Percentiles rank a stretch among this genome's conserved stretches.
phyloP scores from a whole-genome alignment of 2,113 vertebrate genomes.

The Machaerirhynchus nigripectus region DNA sequence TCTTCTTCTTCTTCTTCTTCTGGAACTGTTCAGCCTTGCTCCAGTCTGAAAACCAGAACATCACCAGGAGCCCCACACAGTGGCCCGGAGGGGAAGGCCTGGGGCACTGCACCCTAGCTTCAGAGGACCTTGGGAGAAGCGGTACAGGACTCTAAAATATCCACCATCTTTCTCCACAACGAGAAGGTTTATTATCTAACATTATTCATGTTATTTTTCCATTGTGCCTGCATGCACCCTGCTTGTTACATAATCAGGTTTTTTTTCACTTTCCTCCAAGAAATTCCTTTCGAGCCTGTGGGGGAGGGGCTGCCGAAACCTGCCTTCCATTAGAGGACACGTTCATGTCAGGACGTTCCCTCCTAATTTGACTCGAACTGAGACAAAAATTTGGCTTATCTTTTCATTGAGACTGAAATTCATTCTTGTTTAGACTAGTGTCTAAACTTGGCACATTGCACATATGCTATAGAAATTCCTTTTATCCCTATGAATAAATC shows the following conservation, averaged over 20 bases:
- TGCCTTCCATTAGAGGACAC: neutral
- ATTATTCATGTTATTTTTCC: neutral
- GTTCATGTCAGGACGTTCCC: neutral
- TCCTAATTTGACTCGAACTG: neutral
- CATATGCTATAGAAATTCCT: neutral
- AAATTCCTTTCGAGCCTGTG: neutral
- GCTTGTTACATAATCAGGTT: neutral
- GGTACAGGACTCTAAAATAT: neutral
- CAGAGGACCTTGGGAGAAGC: neutral
- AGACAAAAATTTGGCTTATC: neutral
- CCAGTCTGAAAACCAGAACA: neutral
- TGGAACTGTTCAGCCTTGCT: neutral
- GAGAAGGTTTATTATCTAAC: neutral
- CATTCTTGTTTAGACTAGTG: slow-evolving; percentile 6
- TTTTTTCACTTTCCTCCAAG: neutral
- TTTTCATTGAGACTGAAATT: slow-evolving; percentile 2
- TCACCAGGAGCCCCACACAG: accelerated
- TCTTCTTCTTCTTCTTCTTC: neutral
- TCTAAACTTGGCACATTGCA: neutral
- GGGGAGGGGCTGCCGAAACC: neutral
- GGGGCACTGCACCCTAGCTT: accelerated
- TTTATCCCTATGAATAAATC: neutral
- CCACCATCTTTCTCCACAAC: neutral
- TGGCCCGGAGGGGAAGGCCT: accelerated
- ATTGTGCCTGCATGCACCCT: neutral